Base-by-base conservation (phyloP, 2,888 invertebrate genomes). In the Lobophora halterata region DNA sequence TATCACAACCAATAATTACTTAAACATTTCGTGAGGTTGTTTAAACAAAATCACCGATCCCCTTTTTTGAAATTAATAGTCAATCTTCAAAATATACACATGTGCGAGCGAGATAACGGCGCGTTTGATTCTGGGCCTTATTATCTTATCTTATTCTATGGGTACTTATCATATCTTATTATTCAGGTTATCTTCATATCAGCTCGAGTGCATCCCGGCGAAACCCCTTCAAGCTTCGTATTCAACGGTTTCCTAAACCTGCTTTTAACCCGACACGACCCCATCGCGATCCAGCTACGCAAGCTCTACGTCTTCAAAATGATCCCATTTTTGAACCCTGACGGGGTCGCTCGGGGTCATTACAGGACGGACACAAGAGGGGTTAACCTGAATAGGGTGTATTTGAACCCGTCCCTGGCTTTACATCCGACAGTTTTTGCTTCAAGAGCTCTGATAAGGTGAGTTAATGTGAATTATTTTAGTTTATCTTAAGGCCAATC, bases 131-230 rank as follows among this genome's bases (percentile, higher is more conserved):
- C n/a, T n/a, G n/a, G n/a, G n/a, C n/a, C n/a, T n/a, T n/a, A n/a
- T n/a, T n/a, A n/a, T n/a, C n/a, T n/a, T n/a, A n/a, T n/a, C n/a
- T n/a, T n/a, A n/a, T n/a, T n/a, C n/a, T n/a, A n/a, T n/a, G n/a
- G n/a, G n/a, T n/a, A n/a, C n/a, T n/a, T n/a, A 17, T n/a, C 9
- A 1, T 12, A 7, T 43, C 31, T 42, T 30, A 34, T 64, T 64
- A 17, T 7, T 0, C 66, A 93, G 93, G 90, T 96, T 3, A 92
- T 95, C 56, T 93, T 97, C 71, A 82, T 97, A 59, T 96, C 95
- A 41, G 96, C 96, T 2, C 89, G 97, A 43, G 97, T 97, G 30
- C 97, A 97, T 78, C 97, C 97, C 6, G 97, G 97, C 1, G 97
- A 97, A 79, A 96, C 96, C 0, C 97, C 96, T 1, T 94, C 95